A percentile compares a stretch with the other conserved stretches of the same genome.
Evolutionary conservation across 1,140 invertebrate species (phyloP).

Genomic region (Drosophila micromelanica): DNA sequence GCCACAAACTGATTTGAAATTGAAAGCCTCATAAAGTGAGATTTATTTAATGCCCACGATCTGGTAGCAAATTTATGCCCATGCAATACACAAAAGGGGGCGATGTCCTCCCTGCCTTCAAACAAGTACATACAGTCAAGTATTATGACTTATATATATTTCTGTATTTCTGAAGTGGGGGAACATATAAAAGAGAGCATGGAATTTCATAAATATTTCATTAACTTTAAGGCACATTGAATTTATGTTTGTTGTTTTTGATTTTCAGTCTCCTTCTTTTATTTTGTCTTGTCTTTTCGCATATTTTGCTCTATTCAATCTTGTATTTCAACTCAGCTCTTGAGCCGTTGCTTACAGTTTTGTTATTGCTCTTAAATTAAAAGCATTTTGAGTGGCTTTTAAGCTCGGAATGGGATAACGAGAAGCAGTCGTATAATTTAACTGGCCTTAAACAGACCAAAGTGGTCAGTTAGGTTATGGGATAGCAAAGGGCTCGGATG

Average conservation of each 20-base stretch:
- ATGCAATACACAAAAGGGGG: conserved; percentile 38
- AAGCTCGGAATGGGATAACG: conserved; percentile 21
- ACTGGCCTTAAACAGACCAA: conserved; percentile 8
- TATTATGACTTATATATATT: not conserved
- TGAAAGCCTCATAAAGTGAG: conserved; percentile 40
- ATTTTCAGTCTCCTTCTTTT: conserved; percentile 6
- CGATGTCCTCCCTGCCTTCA: not conserved
- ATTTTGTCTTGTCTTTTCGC: conserved; percentile 6
- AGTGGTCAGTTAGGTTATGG: not conserved
- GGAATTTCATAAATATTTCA: conserved; percentile 77
- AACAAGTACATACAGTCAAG: not conserved
- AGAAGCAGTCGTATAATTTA: conserved; percentile 32
- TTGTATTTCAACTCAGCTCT: not conserved
- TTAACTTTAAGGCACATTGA: conserved; percentile 64
- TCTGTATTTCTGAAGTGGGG: conserved; percentile 6
- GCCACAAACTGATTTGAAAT: conserved; percentile 35
- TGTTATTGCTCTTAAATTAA: conserved; percentile 29
- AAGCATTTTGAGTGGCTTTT: conserved; percentile 34
- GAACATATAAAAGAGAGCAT: conserved; percentile 8
- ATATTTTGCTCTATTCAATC: conserved; percentile 28
- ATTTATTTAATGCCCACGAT: conserved; percentile 44
- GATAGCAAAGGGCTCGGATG: not conserved
- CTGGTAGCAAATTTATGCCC: conserved; percentile 55
- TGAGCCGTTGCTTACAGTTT: conserved; percentile 4
- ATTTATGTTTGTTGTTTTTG: conserved; percentile 31